phyloP scores from a whole-genome alignment of 2,113 vertebrate genomes.

The Oryzias curvinotus region DNA sequence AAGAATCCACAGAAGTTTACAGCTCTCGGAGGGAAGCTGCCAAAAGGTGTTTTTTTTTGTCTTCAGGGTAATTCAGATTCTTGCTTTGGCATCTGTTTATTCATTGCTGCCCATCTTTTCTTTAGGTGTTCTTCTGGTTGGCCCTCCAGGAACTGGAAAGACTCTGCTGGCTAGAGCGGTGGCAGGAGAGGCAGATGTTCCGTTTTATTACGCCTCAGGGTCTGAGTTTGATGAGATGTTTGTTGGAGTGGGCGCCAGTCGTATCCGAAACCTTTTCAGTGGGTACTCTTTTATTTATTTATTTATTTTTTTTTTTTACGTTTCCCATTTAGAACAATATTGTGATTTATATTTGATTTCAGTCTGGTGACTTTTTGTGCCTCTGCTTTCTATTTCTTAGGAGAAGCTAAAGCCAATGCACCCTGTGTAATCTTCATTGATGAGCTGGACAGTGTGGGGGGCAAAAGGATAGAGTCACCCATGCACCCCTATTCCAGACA shows the following conservation, averaged over 20 bases:
- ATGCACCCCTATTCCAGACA: slow-evolving; percentile 99
- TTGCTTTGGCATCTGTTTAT: not conserved
- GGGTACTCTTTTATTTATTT: slow-evolving; percentile 67
- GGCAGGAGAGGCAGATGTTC: slow-evolving; percentile 95
- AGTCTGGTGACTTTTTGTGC: not conserved
- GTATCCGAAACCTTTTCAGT: slow-evolving; percentile 97
- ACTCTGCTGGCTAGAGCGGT: slow-evolving; percentile 95
- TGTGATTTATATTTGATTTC: not conserved
- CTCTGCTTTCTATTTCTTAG: slow-evolving; percentile 59
- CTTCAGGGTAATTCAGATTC: not conserved
- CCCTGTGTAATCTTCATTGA: slow-evolving; percentile 99
- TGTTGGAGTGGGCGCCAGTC: slow-evolving; percentile 95
- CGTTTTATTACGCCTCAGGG: slow-evolving; percentile 96
- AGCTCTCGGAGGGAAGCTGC: slow-evolving; percentile 91
- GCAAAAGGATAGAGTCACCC: slow-evolving; percentile 96
- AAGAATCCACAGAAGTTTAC: slow-evolving; percentile 98
- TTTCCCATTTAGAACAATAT: not conserved
- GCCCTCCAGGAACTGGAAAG: slow-evolving; percentile 96
- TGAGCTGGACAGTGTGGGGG: slow-evolving; percentile 96
- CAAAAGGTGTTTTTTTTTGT: slow-evolving; percentile 83
- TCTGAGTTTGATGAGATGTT: slow-evolving; percentile 99
- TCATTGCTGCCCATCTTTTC: not conserved
- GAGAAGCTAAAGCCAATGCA: slow-evolving; percentile 93
- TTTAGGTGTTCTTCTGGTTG: slow-evolving; percentile 90
- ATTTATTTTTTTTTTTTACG: no score